Conservation (phyloP, 2,888 invertebrate genomes). For the Byasa hedistus region DNA sequence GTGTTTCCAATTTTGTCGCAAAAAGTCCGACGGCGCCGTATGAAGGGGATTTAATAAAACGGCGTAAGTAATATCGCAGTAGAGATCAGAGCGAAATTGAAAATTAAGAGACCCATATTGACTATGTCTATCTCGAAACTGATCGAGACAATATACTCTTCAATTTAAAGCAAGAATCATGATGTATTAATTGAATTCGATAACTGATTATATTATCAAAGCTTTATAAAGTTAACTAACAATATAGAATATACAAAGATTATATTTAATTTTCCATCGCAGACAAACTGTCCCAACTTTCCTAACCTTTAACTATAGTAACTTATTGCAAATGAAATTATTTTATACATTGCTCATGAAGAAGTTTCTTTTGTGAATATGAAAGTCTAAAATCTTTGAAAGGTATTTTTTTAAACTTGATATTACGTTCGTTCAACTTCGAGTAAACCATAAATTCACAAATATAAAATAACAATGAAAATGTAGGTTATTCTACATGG, state of each 20-base stretch:
- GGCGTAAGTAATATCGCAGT: constrained; percentile 49
- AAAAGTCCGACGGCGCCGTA: constrained; percentile 57
- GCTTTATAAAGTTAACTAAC: not conserved
- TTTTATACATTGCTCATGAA: no score
- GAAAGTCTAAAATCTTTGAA: no score
- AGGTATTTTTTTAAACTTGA: no score
- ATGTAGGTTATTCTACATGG: not conserved
- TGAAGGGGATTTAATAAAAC: constrained; percentile 63
- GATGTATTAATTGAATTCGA: constrained; percentile 4
- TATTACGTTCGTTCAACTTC: no score
- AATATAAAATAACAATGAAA: not conserved
- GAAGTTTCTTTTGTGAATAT: no score
- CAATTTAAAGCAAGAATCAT: not conserved
- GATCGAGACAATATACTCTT: constrained; percentile 16
- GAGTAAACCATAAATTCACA: not conserved
- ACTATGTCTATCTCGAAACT: constrained; percentile 33
- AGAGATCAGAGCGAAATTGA: constrained; percentile 59
- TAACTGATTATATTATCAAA: not conserved
- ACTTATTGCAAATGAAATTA: no score
- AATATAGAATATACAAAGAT: no score
- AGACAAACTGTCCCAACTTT: no score
- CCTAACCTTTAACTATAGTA: no score
- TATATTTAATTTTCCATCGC: no score
- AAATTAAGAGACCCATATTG: constrained; percentile 58
- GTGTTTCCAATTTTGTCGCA: constrained; percentile 70